phyloP scores from a whole-genome alignment of 2,888 invertebrate species.

The Metallyticus violacea region DNA sequence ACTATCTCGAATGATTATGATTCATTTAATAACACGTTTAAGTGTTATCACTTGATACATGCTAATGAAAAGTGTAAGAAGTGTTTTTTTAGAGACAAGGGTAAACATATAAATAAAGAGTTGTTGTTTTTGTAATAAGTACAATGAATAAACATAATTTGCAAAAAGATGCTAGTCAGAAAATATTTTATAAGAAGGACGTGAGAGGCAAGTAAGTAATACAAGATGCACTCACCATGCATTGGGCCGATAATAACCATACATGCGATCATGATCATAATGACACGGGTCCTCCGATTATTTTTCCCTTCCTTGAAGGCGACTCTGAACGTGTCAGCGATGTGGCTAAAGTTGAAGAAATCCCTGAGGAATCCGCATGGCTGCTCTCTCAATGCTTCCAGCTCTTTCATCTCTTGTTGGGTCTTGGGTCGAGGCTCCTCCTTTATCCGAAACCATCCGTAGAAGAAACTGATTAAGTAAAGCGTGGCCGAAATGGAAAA shows the following conservation, averaged over 20 bases:
- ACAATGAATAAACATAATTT: too few relatives aligned
- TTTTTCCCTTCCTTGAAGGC: constrained; percentile 77
- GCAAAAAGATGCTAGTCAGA: too few relatives aligned
- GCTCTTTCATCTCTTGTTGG: constrained; percentile 16
- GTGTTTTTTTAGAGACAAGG: too few relatives aligned
- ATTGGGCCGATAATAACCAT: constrained; percentile 84
- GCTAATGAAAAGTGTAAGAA: too few relatives aligned
- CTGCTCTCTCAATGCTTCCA: constrained; percentile 38
- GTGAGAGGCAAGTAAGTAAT: too few relatives aligned
- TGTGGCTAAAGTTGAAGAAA: constrained; percentile 75
- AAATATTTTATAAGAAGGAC: too few relatives aligned
- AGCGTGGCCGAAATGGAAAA: constrained; percentile 73
- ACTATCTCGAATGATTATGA: too few relatives aligned
- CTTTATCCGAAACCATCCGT: constrained; percentile 68
- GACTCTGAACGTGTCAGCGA: constrained; percentile 73
- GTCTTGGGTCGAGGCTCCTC: constrained; percentile 52
- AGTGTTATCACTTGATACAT: too few relatives aligned
- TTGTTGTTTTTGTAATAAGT: too few relatives aligned
- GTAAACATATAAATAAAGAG: too few relatives aligned
- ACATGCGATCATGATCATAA: constrained; percentile 74
- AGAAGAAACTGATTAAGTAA: constrained; percentile 71
- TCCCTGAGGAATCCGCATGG: constrained; percentile 55
- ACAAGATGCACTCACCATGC: constrained; percentile 79
- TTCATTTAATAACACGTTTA: too few relatives aligned
- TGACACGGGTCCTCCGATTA: constrained; percentile 68